Conservation (phyloP, 2,113 vertebrate genomes). For the Ovis canadensis region DNA sequence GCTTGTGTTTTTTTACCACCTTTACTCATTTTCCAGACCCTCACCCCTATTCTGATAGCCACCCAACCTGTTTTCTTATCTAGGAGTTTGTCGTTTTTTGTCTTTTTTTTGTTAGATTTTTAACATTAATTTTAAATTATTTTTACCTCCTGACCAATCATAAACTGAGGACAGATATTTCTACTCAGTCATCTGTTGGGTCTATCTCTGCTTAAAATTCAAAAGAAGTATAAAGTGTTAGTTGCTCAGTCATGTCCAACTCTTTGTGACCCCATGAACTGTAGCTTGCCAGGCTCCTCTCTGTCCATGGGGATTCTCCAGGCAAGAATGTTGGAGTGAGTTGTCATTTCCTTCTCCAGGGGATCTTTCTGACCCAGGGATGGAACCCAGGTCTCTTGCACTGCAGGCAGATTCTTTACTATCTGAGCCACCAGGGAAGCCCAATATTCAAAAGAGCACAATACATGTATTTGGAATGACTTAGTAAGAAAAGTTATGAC, state of each 20-base stretch:
- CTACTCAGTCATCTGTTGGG: neutral
- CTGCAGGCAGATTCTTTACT: neutral
- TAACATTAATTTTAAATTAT: constrained; percentile 24
- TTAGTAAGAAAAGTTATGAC: neutral
- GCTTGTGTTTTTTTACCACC: neutral
- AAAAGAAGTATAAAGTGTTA: neutral
- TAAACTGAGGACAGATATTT: neutral
- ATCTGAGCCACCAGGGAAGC: neutral
- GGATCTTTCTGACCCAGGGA: neutral
- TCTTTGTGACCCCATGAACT: neutral
- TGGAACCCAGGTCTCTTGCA: neutral
- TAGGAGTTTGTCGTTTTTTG: neutral
- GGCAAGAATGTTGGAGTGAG: neutral
- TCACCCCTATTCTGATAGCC: neutral
- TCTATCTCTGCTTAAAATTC: neutral
- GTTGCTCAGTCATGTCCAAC: neutral
- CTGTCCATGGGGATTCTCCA: neutral
- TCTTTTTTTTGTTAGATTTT: neutral
- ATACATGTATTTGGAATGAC: neutral
- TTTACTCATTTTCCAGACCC: neutral
- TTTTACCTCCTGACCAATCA: neutral
- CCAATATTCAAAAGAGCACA: neutral
- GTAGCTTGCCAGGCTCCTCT: neutral
- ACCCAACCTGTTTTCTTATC: neutral
- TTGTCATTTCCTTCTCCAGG: neutral